A percentile compares a stretch with the other conserved stretches of the same genome.
Evolutionary conservation across 2,113 vertebrate genomes (phyloP).

Genomic region (Sterna hirundo): DNA sequence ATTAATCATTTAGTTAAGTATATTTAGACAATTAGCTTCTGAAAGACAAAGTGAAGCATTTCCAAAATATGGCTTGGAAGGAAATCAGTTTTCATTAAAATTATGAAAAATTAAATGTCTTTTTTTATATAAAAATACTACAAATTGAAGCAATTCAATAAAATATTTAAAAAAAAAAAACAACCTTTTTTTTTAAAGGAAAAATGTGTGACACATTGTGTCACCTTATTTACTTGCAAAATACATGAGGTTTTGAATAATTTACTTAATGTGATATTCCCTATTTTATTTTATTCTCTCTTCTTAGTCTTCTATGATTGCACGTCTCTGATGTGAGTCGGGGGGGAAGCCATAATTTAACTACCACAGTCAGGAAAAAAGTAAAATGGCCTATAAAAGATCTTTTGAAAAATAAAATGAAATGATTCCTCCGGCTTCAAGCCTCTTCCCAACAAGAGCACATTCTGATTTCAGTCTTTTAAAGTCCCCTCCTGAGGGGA

Average conservation of each 20-base stretch:
- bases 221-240: background rate
- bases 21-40: background rate
- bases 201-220: background rate
- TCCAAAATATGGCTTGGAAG: background rate
- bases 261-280: background rate
- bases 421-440: slow-evolving; percentile 30
- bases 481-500: slow-evolving; percentile 16
- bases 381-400: background rate
- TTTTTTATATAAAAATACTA: background rate
- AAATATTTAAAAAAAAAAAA: background rate
- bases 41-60: background rate
- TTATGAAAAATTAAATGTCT: background rate
- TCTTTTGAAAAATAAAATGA: slow-evolving; percentile 33
- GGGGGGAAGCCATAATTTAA: background rate
- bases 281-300: background rate
- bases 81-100: background rate
- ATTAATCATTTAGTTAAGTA: background rate
- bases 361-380: background rate
- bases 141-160: background rate
- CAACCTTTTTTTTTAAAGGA: background rate
- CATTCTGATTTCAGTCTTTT: slow-evolving; percentile 34
- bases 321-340: background rate
- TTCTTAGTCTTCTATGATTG: background rate
- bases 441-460: background rate
- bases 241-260: background rate